Percentiles rank a stretch among this genome's conserved stretches.
phyloP scores from a whole-genome alignment of 1,140 invertebrate species.

The Leptopilina clavipes region DNA sequence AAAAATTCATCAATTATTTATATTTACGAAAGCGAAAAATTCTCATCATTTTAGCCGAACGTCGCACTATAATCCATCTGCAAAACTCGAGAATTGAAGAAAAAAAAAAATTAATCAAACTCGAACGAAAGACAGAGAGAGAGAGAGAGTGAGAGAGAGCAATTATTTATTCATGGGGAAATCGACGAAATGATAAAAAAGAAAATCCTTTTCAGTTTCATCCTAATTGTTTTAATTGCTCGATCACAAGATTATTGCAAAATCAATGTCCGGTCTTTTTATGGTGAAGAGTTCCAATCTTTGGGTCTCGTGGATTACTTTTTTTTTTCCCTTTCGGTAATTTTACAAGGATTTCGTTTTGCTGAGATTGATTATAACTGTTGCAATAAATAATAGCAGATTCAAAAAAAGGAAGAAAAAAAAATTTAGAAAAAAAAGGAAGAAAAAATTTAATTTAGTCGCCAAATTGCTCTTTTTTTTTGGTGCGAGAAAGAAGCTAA shows the following conservation, averaged over 20 bases:
- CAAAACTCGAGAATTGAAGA: no score
- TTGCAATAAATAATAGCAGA: slow-evolving; percentile 23
- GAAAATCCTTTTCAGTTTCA: not conserved
- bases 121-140: not conserved
- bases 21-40: no score
- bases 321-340: not conserved
- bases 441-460: no score
- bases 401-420: not conserved
- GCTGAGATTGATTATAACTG: slow-evolving; percentile 22
- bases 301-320: slow-evolving; percentile 7
- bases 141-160: not conserved
- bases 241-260: not conserved
- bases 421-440: no score
- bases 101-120: not conserved
- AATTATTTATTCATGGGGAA: not conserved
- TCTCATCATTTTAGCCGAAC: no score
- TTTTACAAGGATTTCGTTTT: slow-evolving; percentile 12
- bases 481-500: no score
- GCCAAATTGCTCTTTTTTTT: no score
- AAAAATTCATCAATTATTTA: no score
- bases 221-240: slow-evolving; percentile 5
- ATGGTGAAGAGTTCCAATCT: slow-evolving; percentile 5
- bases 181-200: not conserved
- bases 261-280: slow-evolving; percentile 5
- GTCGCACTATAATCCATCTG: no score